Evolutionary conservation across 2,888 invertebrate species (phyloP).

Genomic region (Lottia scabra): DNA sequence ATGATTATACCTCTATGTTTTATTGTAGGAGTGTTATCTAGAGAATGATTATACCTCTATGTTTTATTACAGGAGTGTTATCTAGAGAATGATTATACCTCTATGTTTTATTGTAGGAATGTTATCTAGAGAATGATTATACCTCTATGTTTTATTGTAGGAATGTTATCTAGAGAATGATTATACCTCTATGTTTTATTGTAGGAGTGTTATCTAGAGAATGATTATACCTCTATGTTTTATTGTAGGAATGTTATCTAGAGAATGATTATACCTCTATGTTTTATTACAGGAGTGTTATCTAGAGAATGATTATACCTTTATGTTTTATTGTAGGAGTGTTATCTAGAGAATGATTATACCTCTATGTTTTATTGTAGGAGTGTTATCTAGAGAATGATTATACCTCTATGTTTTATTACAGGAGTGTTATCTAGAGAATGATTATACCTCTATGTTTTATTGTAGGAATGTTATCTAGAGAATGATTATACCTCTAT

Average conservation of each 20-base stretch:
- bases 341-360: constrained; percentile 89
- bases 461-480: no score
- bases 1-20: constrained; percentile 88
- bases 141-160: constrained; percentile 87
- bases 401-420: constrained; percentile 86
- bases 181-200: constrained; percentile 86
- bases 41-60: constrained; percentile 91
- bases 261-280: constrained; percentile 91
- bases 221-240: constrained; percentile 88
- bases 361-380: constrained; percentile 87
- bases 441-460: constrained; percentile 88
- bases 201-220: constrained; percentile 88
- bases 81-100: constrained; percentile 89
- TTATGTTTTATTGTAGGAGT: constrained; percentile 86
- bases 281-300: no score
- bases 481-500: constrained; percentile 91
- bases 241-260: no score
- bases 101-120: constrained; percentile 86
- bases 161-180: constrained; percentile 91
- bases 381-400: constrained; percentile 91
- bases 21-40: no score
- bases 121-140: constrained; percentile 89
- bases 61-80: no score
- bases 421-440: constrained; percentile 88
- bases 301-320: constrained; percentile 89